phyloP scores from a whole-genome alignment of 2,113 vertebrate species.

The Zosterops pallidus region DNA sequence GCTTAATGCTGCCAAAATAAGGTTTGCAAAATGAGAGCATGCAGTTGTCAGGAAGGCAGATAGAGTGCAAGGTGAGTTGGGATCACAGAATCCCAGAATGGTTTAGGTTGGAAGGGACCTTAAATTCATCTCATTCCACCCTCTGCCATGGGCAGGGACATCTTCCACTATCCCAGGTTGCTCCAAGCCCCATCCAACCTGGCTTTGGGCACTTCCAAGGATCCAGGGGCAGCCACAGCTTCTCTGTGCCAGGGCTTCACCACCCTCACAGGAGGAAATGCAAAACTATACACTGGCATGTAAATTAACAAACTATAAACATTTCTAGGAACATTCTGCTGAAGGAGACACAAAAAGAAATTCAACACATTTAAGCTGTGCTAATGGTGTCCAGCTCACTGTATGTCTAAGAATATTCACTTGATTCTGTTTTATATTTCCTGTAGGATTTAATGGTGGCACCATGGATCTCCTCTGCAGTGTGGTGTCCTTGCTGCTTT shows the following conservation, averaged over 20 bases:
- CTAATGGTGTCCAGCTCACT: not conserved
- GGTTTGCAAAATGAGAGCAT: not conserved
- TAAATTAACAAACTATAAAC: not conserved
- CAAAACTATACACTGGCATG: not conserved
- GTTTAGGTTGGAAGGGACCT: not conserved
- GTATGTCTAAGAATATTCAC: not conserved
- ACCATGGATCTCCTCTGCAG: not conserved
- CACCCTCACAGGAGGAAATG: not conserved
- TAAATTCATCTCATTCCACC: accelerated
- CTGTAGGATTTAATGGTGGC: not conserved
- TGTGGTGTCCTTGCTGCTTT: not conserved
- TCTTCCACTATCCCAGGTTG: accelerated
- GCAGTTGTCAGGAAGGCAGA: not conserved
- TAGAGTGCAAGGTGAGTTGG: not conserved
- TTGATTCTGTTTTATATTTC: not conserved
- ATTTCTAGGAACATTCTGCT: not conserved
- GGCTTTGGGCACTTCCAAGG: not conserved
- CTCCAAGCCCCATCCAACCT: accelerated
- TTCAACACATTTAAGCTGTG: not conserved
- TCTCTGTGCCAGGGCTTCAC: not conserved
- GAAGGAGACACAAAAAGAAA: not conserved
- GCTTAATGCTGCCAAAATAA: not conserved
- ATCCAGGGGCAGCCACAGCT: not conserved
- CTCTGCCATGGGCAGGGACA: not conserved
- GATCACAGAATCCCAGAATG: not conserved